Evolutionary conservation across 2,888 invertebrate species (phyloP).

Genomic region (Formica aserva): DNA sequence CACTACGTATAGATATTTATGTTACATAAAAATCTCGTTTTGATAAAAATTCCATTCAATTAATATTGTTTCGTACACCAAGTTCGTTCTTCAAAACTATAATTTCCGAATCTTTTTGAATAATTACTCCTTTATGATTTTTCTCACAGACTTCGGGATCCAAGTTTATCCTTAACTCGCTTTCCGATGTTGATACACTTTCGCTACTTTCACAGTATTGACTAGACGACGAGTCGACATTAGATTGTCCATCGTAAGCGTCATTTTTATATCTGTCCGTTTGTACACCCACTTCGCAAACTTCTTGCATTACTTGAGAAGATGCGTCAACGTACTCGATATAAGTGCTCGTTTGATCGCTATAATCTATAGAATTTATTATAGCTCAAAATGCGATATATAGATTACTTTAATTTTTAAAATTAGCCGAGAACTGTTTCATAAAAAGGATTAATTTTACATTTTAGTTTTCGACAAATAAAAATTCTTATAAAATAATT

Average conservation of each 20-base stretch:
- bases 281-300: slow-evolving; percentile 61
- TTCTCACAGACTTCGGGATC: slow-evolving; percentile 51
- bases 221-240: slow-evolving; percentile 52
- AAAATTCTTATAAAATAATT: neutral
- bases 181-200: slow-evolving; percentile 45
- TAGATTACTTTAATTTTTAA: neutral
- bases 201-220: slow-evolving; percentile 55
- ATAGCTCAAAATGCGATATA: neutral
- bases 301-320: slow-evolving; percentile 50
- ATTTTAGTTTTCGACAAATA: neutral
- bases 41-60: neutral
- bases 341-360: slow-evolving; percentile 23
- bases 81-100: slow-evolving; percentile 78
- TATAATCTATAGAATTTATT: slow-evolving; percentile 54
- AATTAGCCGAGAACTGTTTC: neutral
- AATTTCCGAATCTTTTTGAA: slow-evolving; percentile 81
- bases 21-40: neutral
- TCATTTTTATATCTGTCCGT: slow-evolving; percentile 40
- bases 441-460: neutral
- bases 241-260: slow-evolving; percentile 54
- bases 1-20: neutral
- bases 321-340: slow-evolving; percentile 61
- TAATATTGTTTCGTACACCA: slow-evolving; percentile 64
- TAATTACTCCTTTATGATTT: slow-evolving; percentile 73
- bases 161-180: slow-evolving; percentile 54